Base-by-base conservation (phyloP, 2,797 vertebrate genomes). In the Spizella passerina region DNA sequence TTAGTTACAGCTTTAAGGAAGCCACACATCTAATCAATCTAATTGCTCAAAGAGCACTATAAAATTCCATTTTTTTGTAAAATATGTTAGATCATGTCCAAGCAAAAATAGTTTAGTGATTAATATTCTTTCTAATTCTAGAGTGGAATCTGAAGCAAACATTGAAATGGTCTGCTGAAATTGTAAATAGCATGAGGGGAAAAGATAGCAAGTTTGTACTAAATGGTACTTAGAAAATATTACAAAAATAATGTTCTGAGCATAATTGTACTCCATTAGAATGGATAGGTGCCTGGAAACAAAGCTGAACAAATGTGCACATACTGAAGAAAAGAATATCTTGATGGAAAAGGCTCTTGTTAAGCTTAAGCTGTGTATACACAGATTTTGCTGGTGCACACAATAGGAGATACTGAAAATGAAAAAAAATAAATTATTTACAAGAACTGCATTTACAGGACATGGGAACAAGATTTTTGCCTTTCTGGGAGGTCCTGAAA, bases 121-220 rank as follows among this genome's bases (percentile, higher is more conserved):
- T 97, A 96, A 97, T 97, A 92, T 63, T 73, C 39, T 94, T 49
- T 95, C 90, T 94, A 97, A 96, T 95, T 96, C 91, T 65, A 82
- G 32, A 96, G 64, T 24, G 63, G 96, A 95, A 73, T 89, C 82
- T 87, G 88, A 97, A 95, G 82, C 22, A 21, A 96, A 84, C 81
- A 39, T 72, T 95, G 63, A 94, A 95, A 88, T 30, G 59, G 30
- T 50, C 59, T 22, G 29, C 47, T 80, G 92, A 95, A 95, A 96
- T 83, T 94, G 82, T 81, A 97, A 97, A 96, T 94, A 82, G 85
- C n/a, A 9, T 76, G 38, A 94, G 76, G 61, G 86, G 61, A 85
- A 95, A 96, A 90, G 64, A 76, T 32, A 94, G 59, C 17, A 88
- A 65, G 66, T 86, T 96, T 96, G 34, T 95, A 36, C 44, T 92